Evolutionary conservation across 2,113 vertebrate species (phyloP), one percentile per base, ranked within the genome.

Genomic region (Calonectris borealis): DNA sequence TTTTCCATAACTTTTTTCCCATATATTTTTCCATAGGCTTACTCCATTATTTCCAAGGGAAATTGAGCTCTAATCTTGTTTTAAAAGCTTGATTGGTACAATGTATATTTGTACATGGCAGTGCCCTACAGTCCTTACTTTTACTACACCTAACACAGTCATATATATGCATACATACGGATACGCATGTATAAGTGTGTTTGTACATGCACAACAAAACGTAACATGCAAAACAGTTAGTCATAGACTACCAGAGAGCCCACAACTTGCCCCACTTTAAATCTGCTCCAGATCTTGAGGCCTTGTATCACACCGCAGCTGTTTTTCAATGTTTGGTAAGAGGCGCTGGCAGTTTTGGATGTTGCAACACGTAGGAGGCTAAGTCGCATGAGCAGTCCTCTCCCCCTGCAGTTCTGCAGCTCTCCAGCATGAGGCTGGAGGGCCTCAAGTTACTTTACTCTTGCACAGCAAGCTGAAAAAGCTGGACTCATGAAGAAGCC

Each of bases 131-230:
- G 24, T 46, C n/a, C 8, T 46, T 42, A 31, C 34, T 65, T 61
- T 72, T 80, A 40, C 25, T 20, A n/a, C 15, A 44, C 27, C 15
- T 52, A 44, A 22, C 15, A 46, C 6, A 34, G 7, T 17, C 34
- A 16, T 6, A 51, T 7, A 9, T 19, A 54, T 31, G 11, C 29
- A 38, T 9, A 20, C 0, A 0, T 21, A 27, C 0, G 0, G 51
- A 60, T 32, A 52, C 21, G 5, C 8, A 17, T 4, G 1, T 54
- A 3, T 32, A 48, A 62, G 15, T 9, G 5, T n/a, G 48, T 48
- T 46, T 69, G 25, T 31, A 61, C 24, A 44, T 2, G 6, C 20
- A 13, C 7, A 26, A 7, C 4, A 64, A 58, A 88, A 51, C 1
- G 2, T 11, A 42, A 32, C n/a, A 38, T 10, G 13, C 13, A 54